phyloP scores from a whole-genome alignment of 1,140 invertebrate genomes.

The Drosophila malerkotliana region DNA sequence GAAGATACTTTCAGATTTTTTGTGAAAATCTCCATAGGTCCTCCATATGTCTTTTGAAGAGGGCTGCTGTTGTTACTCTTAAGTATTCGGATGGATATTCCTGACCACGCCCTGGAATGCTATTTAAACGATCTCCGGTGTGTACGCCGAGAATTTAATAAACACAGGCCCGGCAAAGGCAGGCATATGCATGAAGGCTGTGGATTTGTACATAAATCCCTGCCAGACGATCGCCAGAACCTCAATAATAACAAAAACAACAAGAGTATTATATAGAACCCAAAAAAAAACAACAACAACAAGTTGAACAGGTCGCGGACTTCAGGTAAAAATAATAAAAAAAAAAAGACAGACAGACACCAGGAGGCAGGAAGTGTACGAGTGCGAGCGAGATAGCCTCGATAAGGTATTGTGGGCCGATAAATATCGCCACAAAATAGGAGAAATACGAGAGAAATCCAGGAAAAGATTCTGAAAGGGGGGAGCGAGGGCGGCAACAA shows the following conservation, averaged over 20 bases:
- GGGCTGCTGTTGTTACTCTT: no score
- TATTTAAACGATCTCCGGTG: conserved; percentile 10
- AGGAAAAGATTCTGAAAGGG: conserved; percentile 1
- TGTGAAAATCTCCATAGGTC: no score
- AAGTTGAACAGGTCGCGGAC: conserved; percentile 40
- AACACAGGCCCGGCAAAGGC: conserved; percentile 61
- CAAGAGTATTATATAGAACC: conserved; percentile 17
- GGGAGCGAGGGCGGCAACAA: conserved; percentile 47
- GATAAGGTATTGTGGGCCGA: conserved; percentile 54
- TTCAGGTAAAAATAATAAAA: conserved; percentile 28
- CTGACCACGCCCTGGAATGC: not conserved
- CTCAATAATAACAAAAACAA: conserved; percentile 44
- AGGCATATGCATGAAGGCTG: conserved; percentile 51
- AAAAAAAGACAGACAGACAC: not conserved
- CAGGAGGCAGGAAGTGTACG: conserved; percentile 38
- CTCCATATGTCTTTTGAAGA: no score
- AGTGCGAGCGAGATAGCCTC: conserved; percentile 32
- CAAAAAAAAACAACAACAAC: conserved; percentile 23
- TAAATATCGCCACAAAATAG: conserved; percentile 69
- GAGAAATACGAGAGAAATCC: conserved; percentile 17
- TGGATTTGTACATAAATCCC: conserved; percentile 62
- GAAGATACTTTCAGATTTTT: no score
- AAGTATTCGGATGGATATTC: not conserved
- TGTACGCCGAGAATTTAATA: conserved; percentile 66
- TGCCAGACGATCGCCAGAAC: conserved; percentile 59